A percentile compares a stretch with the other conserved stretches of the same genome.
Conservation (phyloP, 1,140 invertebrate species). For the Pachypeltis micranthus region DNA sequence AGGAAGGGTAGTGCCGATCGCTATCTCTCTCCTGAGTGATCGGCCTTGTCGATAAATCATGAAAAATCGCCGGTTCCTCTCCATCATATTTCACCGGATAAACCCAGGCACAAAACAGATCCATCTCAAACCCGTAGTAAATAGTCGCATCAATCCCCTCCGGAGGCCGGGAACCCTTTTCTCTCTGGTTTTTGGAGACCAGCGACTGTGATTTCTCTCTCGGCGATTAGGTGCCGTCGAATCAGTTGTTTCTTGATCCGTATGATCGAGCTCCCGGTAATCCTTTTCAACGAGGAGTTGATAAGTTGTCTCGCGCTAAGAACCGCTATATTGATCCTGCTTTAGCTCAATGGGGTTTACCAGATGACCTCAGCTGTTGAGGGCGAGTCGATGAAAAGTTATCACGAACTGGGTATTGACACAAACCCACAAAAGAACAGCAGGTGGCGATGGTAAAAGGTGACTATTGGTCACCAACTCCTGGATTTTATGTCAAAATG, state of each 20-base stretch:
- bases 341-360: too few relatives aligned
- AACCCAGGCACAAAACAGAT: constrained; percentile 4
- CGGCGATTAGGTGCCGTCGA: neutral
- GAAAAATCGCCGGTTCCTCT: constrained; percentile 9
- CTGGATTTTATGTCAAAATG: too few relatives aligned
- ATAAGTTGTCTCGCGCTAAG: neutral
- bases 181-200: neutral
- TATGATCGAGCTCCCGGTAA: neutral
- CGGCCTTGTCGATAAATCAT: constrained; percentile 8
- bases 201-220: too few relatives aligned
- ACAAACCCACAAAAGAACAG: too few relatives aligned
- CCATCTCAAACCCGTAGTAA: constrained; percentile 2
- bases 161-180: neutral
- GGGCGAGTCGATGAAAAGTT: too few relatives aligned
- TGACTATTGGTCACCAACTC: too few relatives aligned
- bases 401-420: too few relatives aligned
- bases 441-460: too few relatives aligned
- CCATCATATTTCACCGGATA: constrained; percentile 12
- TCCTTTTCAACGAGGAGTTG: neutral
- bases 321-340: too few relatives aligned
- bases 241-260: neutral
- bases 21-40: neutral
- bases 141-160: too few relatives aligned
- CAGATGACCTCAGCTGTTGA: too few relatives aligned
- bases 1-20: neutral